These are phyloP conservation scores for Bergia puertoricense DNA, from an alignment of 92 coral and sea anemone genomes.

Conservation along the genomic window DNA sequence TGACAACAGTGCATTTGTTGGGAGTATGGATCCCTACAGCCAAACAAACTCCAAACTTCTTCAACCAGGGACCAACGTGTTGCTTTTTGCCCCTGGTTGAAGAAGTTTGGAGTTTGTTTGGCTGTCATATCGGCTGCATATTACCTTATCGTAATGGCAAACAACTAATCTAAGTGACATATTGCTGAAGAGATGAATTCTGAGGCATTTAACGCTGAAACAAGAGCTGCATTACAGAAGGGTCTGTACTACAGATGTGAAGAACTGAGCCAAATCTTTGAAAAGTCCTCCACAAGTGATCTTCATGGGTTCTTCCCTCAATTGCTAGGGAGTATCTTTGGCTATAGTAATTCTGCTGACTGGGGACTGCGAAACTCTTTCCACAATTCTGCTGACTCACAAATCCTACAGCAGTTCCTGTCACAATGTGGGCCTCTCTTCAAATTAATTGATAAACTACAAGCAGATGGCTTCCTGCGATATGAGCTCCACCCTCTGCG, in stretches of 20 bases:
- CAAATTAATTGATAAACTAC: slow-evolving; percentile 80
- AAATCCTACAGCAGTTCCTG: slow-evolving; percentile 63
- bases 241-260: slow-evolving; percentile 84
- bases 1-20: too few species aligned
- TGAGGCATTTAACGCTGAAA: slow-evolving; percentile 52
- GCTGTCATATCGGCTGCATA: too few species aligned
- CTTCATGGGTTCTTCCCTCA: slow-evolving; percentile 94
- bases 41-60: too few species aligned
- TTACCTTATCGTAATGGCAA: too few species aligned
- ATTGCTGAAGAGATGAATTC: too few species aligned
- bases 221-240: slow-evolving; percentile 72
- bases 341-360: slow-evolving; percentile 62
- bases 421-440: slow-evolving; percentile 82
- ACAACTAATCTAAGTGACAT: too few species aligned
- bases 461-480: slow-evolving; percentile 81
- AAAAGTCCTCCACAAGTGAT: slow-evolving; percentile 84
- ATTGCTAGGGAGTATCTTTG: slow-evolving; percentile 88
- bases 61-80: too few species aligned
- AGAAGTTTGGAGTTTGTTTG: too few species aligned
- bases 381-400: slow-evolving; percentile 57
- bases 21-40: too few species aligned
- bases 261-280: slow-evolving; percentile 75
- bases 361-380: slow-evolving; percentile 75
- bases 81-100: too few species aligned
- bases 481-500: slow-evolving; percentile 60